Base-by-base conservation (phyloP, 2,797 vertebrate species). In the Astyanax mexicanus region DNA sequence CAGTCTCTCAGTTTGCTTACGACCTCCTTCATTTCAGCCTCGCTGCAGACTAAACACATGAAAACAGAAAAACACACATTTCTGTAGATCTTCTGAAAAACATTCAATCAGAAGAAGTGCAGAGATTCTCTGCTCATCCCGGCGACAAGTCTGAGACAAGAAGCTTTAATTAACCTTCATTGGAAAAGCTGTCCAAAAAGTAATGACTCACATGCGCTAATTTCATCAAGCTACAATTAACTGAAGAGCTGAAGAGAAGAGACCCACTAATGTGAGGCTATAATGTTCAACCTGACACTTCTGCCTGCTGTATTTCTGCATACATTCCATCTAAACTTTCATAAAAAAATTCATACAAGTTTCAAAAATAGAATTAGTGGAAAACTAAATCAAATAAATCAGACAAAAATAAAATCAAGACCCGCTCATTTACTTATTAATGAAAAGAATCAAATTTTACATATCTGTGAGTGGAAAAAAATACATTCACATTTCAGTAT, bases 1-100 rank as follows among this genome's bases (percentile, higher is more conserved):
- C 96, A 98, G 75, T 98, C 97, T 86, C 94, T 92, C 79, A 99
- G 86, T 79, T 95, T 93, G 80, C 91, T 96, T 54, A 96, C 96
- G 85, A 96, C 95, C 84, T 96, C 95, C 78, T 94, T 95, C 90
- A 97, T 94, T 85, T 98, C 97, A 66, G 90, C 84, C 84, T 95
- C 95, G 75, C 92, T 94, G 89, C 97, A 99, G 1, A 89, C 97
- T 98, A n/a, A n/a, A n/a, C n/a, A 82, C 66, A 79, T n/a, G 61
- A 21, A 42, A 47, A 78, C 17, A 42, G n/a, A n/a, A n/a, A n/a
- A n/a, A n/a, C n/a, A n/a, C n/a, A n/a, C n/a, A n/a, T n/a, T n/a
- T n/a, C n/a, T n/a, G n/a, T 38, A 37, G 13, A 10, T 4, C 10
- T 45, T 40, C 21, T 37, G 2, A 25, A 15, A 42, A 38, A 74